Percentiles rank a stretch among this genome's conserved stretches.
Evolutionary conservation across 2,797 vertebrate genomes (phyloP).

Genomic region (Zenarchopterus dispar): DNA sequence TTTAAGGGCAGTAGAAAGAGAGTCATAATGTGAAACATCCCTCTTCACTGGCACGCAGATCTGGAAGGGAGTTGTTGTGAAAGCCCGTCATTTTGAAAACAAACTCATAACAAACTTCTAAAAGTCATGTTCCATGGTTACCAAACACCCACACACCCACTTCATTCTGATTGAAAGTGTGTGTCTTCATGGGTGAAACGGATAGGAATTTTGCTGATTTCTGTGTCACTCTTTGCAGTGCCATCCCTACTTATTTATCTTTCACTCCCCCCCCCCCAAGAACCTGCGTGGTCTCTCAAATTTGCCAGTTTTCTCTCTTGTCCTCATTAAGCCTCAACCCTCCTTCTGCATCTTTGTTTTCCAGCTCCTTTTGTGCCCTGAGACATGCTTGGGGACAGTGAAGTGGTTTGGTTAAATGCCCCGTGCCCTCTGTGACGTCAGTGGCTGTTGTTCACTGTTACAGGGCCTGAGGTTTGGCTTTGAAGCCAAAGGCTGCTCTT

Average conservation of each 20-base stretch:
- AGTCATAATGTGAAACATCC: conserved; percentile 67
- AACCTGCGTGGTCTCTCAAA: conserved; percentile 35
- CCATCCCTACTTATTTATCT: conserved; percentile 64
- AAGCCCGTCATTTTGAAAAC: conserved; percentile 71
- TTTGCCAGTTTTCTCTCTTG: conserved; percentile 19
- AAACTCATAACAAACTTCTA: conserved; percentile 73
- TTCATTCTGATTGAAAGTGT: conserved; percentile 32
- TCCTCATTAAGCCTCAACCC: conserved; percentile 47
- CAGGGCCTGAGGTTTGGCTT: conserved; percentile 72
- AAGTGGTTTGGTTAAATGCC: conserved; percentile 42
- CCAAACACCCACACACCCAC: conserved; percentile 35
- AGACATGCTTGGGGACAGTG: conserved; percentile 15
- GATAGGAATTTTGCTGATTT: conserved; percentile 57
- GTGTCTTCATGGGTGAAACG: conserved; percentile 13
- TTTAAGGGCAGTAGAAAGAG: conserved; percentile 25
- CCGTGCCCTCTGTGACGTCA: conserved; percentile 61
- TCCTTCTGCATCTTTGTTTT: conserved; percentile 43
- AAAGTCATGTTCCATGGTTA: conserved; percentile 69
- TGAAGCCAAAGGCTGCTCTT: conserved; percentile 67
- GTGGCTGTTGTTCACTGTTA: conserved; percentile 57
- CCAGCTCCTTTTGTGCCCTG: conserved; percentile 16
- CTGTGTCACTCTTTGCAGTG: conserved; percentile 58
- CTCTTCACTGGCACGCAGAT: conserved; percentile 48
- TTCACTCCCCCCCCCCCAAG: conserved; percentile 59
- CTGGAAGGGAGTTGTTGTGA: conserved; percentile 65